These are phyloP conservation scores for Hoplodrina blanda DNA, from an alignment of 2,888 invertebrate species.

Conservation along the genomic window DNA sequence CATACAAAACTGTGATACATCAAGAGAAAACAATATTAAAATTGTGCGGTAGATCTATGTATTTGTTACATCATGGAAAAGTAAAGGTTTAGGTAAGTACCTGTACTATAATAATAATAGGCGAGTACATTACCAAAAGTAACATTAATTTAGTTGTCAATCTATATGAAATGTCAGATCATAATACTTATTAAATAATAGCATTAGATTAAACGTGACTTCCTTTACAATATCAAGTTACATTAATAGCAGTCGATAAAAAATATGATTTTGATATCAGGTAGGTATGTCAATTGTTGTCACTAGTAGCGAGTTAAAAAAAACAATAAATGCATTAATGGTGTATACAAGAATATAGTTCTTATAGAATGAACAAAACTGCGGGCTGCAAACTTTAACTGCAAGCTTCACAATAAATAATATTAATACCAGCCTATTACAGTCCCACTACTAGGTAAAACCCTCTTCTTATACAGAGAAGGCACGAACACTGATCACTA, in stretches of 20 bases:
- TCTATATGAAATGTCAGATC: constrained; percentile 58
- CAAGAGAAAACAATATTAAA: too few species aligned
- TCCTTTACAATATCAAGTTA: constrained; percentile 54
- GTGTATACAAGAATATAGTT: background rate
- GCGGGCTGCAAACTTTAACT: background rate
- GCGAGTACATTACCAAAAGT: background rate
- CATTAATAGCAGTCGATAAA: constrained; percentile 47
- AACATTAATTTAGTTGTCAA: constrained; percentile 59
- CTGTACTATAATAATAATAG: background rate
- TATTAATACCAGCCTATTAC: too few species aligned
- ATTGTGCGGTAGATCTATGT: too few species aligned
- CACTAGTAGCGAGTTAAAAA: background rate
- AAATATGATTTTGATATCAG: constrained; percentile 46
- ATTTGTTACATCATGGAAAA: too few species aligned
- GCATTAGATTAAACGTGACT: constrained; percentile 58
- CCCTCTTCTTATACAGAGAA: too few species aligned
- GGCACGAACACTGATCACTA: too few species aligned
- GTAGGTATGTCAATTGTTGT: constrained; percentile 34
- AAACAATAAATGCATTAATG: constrained; percentile 12
- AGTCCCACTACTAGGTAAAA: too few species aligned
- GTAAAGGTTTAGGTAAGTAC: too few species aligned
- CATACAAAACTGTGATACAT: too few species aligned
- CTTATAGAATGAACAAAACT: background rate
- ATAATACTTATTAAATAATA: constrained; percentile 29
- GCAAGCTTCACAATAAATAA: too few species aligned